These are phyloP conservation scores for Ophraella communa DNA, from an alignment of 2,888 invertebrate genomes.

Conservation along the genomic window DNA sequence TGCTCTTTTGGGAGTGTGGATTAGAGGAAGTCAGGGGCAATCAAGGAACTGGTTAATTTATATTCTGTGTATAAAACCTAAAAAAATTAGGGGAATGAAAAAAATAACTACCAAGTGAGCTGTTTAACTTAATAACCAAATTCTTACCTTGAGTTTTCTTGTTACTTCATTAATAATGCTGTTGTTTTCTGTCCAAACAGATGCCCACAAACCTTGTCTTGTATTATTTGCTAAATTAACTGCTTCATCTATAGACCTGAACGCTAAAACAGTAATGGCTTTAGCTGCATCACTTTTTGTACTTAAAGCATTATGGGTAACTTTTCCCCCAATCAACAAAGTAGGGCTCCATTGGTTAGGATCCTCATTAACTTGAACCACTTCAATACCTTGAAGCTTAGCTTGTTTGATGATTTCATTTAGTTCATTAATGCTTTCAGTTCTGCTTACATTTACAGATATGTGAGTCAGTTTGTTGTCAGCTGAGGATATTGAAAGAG, in stretches of 20 bases:
- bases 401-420: constrained; percentile 42
- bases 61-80: too few species aligned
- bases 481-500: constrained; percentile 52
- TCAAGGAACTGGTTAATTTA: too few species aligned
- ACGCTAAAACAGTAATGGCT: constrained; percentile 60
- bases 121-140: too few species aligned
- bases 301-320: constrained; percentile 46
- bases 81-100: too few species aligned
- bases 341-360: constrained; percentile 49
- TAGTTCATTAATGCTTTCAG: constrained; percentile 49
- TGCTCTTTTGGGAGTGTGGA: too few species aligned
- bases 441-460: constrained; percentile 50
- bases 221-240: constrained; percentile 63
- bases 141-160: constrained; percentile 58
- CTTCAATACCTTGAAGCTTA: constrained; percentile 47
- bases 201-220: constrained; percentile 61
- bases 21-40: too few species aligned
- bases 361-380: constrained; percentile 41
- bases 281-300: constrained; percentile 34
- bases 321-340: constrained; percentile 50
- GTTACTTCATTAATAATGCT: constrained; percentile 64
- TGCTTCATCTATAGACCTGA: constrained; percentile 66
- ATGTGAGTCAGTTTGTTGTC: constrained; percentile 61
- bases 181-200: constrained; percentile 66
- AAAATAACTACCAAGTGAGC: too few species aligned